Evolutionary conservation across 2,797 vertebrate species (phyloP), one percentile per base, ranked within the genome.

Genomic region (Onychomys leucogaster): DNA sequence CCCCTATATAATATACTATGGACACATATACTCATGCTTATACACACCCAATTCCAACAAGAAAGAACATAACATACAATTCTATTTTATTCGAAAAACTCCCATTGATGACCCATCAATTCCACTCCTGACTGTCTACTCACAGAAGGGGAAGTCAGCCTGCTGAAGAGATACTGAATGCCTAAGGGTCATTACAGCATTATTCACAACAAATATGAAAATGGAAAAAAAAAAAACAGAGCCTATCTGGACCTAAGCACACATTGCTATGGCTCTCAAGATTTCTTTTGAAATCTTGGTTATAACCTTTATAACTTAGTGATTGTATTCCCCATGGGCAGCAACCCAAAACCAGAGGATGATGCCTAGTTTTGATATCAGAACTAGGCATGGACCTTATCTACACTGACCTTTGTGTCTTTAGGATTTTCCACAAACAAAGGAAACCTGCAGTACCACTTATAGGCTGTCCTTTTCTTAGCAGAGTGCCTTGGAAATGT

Each of bases 351-450:
- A 55, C 34, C n/a, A 29, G 23, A 52, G 13, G 52, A 52, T 52
- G 52, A 14, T 52, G 49, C 52, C 52, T 13, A 52, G 52, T 57
- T 86, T 14, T 32, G 75, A 27, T 29, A 5, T 0, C 29, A 65
- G 27, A 65, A 37, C 34, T 73, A 57, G 14, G 16, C 65, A 25
- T 14, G 6, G 19, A 67, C 32, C 61, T 67, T 16, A 21, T 23
- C 2, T 6, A 0, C 32, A 34, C 0, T n/a, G 27, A 3, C 19
- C 63, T 67, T 49, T 21, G 2, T n/a, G 46, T 16, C 3, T 67
- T 13, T 52, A 86, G 12, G 14, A 25, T 43, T 16, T 32, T 83
- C 37, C 63, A 4, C 10, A 25, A 32, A 16, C 61, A 52, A 86
- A 69, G 6, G 32, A 52, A 13, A 27, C 3, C 2, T 65, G 5